Evolutionary conservation across 1,140 invertebrate genomes (phyloP).

Genomic region (Himalopsyche phryganea): DNA sequence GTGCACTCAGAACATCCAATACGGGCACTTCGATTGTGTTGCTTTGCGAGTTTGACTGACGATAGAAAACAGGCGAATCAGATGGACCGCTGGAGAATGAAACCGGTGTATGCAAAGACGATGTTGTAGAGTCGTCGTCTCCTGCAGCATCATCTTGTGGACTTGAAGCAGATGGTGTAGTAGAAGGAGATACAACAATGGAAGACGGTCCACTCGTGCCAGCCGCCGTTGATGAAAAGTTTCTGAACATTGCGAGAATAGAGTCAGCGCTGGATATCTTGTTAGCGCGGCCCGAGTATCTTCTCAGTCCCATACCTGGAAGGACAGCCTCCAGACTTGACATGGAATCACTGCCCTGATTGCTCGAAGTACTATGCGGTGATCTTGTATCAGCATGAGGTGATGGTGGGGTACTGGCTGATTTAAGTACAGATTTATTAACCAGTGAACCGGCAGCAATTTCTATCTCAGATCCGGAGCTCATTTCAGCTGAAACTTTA

Average conservation of each 20-base stretch:
- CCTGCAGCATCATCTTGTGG: conserved; percentile 63
- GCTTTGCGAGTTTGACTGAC: conserved; percentile 38
- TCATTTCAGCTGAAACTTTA: conserved; percentile 71
- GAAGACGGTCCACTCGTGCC: conserved; percentile 54
- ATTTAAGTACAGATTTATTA: conserved; percentile 40
- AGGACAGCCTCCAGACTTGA: conserved; percentile 61
- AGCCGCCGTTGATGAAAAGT: conserved; percentile 58
- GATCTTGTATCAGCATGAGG: conserved; percentile 55
- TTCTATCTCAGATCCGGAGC: conserved; percentile 63
- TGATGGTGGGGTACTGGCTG: conserved; percentile 52
- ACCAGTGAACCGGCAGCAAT: conserved; percentile 40
- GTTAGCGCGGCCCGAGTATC: conserved; percentile 44
- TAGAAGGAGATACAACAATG: conserved; percentile 57
- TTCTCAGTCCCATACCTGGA: conserved; percentile 46
- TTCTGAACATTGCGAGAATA: conserved; percentile 69
- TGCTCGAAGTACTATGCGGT: conserved; percentile 61
- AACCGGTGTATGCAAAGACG: conserved; percentile 57
- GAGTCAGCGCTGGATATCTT: conserved; percentile 70
- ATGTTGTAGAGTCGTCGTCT: conserved; percentile 61
- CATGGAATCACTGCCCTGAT: conserved; percentile 68
- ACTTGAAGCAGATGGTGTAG: conserved; percentile 63
- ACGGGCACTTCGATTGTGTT: conserved; percentile 63
- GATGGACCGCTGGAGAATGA: conserved; percentile 52
- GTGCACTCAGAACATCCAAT: conserved; percentile 61
- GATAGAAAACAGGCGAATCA: conserved; percentile 55